Percentiles rank a stretch among this genome's conserved stretches.
Evolutionary conservation across 2,888 invertebrate species (phyloP).

Genomic region (Caenorhabditis japonica): DNA sequence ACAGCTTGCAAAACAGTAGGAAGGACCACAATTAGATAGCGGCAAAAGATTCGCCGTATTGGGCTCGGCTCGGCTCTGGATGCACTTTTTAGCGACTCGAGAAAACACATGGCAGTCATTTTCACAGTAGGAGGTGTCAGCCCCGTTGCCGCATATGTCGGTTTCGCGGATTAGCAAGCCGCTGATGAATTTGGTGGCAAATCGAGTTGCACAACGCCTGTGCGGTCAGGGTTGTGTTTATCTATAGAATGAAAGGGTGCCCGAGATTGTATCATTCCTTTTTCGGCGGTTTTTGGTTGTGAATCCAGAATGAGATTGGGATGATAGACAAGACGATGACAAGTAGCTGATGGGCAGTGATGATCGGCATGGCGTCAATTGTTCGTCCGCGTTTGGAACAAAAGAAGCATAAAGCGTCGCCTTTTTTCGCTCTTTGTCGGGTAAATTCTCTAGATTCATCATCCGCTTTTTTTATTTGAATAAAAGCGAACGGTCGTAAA

Average conservation of each 20-base stretch:
- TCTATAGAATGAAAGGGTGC: slow-evolving; percentile 30
- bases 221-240: slow-evolving; percentile 47
- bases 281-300: slow-evolving; percentile 25
- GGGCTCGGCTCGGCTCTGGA: no score
- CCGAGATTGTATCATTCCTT: slow-evolving; percentile 34
- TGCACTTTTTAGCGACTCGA: slow-evolving; percentile 27
- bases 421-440: slow-evolving; percentile 13
- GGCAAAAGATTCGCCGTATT: slow-evolving; percentile 19
- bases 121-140: slow-evolving; percentile 49
- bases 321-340: slow-evolving; percentile 42
- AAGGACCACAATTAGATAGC: slow-evolving; percentile 31
- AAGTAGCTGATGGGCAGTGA: slow-evolving; percentile 31
- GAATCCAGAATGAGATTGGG: slow-evolving; percentile 24
- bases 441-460: slow-evolving; percentile 7
- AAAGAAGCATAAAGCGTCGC: slow-evolving; percentile 38
- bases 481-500: slow-evolving; percentile 39
- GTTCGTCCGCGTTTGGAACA: slow-evolving; percentile 43
- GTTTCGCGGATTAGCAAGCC: slow-evolving; percentile 39
- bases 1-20: slow-evolving; percentile 41
- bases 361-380: slow-evolving; percentile 36
- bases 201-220: slow-evolving; percentile 28
- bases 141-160: slow-evolving; percentile 26
- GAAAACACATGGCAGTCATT: slow-evolving; percentile 34
- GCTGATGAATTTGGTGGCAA: slow-evolving; percentile 43
- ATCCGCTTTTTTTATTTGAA: slow-evolving; percentile 25